phyloP scores from a whole-genome alignment of 1,140 invertebrate genomes.

The Drosophila lini region DNA sequence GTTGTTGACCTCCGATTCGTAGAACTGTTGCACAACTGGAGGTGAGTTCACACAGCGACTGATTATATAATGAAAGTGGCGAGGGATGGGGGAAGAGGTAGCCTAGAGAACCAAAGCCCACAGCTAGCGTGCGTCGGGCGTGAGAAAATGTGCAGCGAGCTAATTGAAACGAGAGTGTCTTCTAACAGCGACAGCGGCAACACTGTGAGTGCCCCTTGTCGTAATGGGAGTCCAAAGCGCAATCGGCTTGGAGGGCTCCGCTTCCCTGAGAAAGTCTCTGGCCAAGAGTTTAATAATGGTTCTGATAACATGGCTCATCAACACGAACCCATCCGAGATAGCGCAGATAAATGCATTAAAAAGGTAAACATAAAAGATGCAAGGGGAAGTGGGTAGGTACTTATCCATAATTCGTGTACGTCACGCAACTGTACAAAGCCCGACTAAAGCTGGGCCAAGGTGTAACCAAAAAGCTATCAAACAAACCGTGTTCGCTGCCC shows the following conservation, averaged over 20 bases:
- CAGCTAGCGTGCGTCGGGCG: conserved; percentile 62
- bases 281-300: conserved; percentile 63
- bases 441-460: conserved; percentile 24
- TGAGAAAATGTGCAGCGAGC: conserved; percentile 61
- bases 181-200: conserved; percentile 19
- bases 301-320: conserved; percentile 61
- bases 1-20: conserved; percentile 92
- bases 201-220: conserved; percentile 49
- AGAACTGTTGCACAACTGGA: conserved; percentile 90
- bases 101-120: conserved; percentile 16
- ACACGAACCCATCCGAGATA: conserved; percentile 55
- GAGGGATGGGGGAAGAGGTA: background rate
- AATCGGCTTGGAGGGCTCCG: conserved; percentile 37
- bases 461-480: conserved; percentile 36
- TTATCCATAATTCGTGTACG: conserved; percentile 25
- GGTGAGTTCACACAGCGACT: conserved; percentile 25
- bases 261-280: conserved; percentile 65
- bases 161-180: conserved; percentile 64
- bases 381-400: conserved; percentile 27
- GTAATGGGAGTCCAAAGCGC: conserved; percentile 64
- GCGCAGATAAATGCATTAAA: conserved; percentile 45
- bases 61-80: conserved; percentile 41
- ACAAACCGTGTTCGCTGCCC: conserved; percentile 88
- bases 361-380: conserved; percentile 47
- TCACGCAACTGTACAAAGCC: conserved; percentile 44